Base-by-base conservation (phyloP, 2,888 invertebrate species). In the Ischnus inquisitorius region DNA sequence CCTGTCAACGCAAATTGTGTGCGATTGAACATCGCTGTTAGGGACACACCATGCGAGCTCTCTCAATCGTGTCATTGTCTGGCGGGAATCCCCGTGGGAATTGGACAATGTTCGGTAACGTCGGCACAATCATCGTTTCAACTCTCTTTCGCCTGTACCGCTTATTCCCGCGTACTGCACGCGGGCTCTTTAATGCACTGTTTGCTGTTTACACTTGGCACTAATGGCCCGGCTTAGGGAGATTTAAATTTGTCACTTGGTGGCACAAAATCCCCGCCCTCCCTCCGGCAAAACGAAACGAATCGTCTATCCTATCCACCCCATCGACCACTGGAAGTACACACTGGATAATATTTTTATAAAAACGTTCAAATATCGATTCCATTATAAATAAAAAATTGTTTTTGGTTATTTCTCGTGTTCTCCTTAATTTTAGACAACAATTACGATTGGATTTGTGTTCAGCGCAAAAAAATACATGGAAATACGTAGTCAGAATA, bases 141-240 rank as follows among this genome's bases (percentile, higher is more conserved):
- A 19, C 64, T 75, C 71, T 22, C 22, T 39, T 1, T 51, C n/a
- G n/a, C 34, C 62, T 16, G 2, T 14, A 39, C 75, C 39, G 34
- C 68, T 51, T 57, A 57, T 64, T 64, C 60, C 57, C 79, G 72
- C 79, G 39, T 86, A 75, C 84, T 28, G 81, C 46, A 75, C 64
- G 65, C 86, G 87, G 85, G 85, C 86, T 88, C 88, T 91, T 92
- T 92, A 92, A 92, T 92, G 92, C 91, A 92, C 90, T 92, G 92
- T 92, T 93, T 91, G 90, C 90, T 93, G 92, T 93, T 93, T 93
- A 92, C 93, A 91, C 90, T 93, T 90, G 85, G 90, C 92, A 91
- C 93, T 93, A 93, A 93, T 93, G 93, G 92, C 87, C 89, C 87
- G 88, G 93, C 92, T 93, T 93, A 92, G 93, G 88, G 91, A 93